A percentile compares a stretch with the other conserved stretches of the same genome.
Evolutionary conservation across 2,113 vertebrate species (phyloP).

Genomic region (Pheucticus melanocephalus): DNA sequence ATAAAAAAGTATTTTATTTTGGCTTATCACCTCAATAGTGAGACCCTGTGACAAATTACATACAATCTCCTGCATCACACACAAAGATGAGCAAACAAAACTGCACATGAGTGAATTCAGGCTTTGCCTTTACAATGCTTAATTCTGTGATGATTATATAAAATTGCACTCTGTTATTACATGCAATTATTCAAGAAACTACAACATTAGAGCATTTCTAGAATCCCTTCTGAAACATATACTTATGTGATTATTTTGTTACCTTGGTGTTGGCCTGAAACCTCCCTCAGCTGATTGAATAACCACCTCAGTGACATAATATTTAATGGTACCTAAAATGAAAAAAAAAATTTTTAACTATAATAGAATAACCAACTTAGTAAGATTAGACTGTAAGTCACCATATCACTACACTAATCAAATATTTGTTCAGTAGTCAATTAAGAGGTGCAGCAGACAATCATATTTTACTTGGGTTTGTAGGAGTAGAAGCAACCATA

Average conservation of each 20-base stretch:
- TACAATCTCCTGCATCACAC: not conserved
- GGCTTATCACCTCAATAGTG: not conserved
- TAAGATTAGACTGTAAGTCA: not conserved
- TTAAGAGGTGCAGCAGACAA: not conserved
- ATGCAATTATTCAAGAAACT: not conserved
- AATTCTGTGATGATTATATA: not conserved
- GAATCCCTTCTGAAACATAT: not conserved
- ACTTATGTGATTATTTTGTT: not conserved
- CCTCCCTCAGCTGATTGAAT: constrained; percentile 68
- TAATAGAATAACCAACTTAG: not conserved
- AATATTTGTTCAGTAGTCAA: not conserved
- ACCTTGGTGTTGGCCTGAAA: constrained; percentile 74
- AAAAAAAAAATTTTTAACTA: constrained; percentile 9
- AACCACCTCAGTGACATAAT: constrained; percentile 89
- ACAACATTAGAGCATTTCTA: not conserved
- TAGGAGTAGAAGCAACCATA: not conserved
- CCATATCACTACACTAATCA: not conserved
- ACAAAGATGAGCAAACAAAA: not conserved
- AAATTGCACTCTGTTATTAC: not conserved
- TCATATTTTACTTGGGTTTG: not conserved
- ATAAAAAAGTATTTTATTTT: not conserved
- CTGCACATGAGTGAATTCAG: not conserved
- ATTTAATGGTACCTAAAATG: constrained; percentile 82
- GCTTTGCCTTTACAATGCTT: not conserved
- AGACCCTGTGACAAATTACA: not conserved